Percentiles rank a stretch among this genome's conserved stretches.
Conservation (phyloP, 2,797 vertebrate genomes). For the Intellagama lesueurii region DNA sequence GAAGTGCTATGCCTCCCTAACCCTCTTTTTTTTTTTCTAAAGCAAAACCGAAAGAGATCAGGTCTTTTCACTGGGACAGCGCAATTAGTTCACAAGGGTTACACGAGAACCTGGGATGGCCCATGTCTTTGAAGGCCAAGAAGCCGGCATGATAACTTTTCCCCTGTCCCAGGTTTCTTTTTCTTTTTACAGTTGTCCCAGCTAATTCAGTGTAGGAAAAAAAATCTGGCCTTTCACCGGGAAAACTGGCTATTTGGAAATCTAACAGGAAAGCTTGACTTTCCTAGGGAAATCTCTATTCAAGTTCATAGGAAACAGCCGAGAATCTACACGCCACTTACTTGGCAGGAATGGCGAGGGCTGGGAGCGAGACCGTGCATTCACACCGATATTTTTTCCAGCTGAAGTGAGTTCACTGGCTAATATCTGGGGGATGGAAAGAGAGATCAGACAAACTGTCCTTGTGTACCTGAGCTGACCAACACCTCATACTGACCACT, state of each 20-base stretch:
- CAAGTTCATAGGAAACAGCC: conserved; percentile 68
- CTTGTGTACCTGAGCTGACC: no score
- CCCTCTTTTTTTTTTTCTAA: no score
- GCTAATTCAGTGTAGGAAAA: conserved; percentile 54
- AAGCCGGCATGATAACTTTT: conserved; percentile 20
- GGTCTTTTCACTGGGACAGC: no score
- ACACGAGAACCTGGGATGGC: no score
- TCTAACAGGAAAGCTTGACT: conserved; percentile 53
- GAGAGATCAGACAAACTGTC: no score
- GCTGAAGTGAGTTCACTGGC: no score
- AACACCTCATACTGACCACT: no score
- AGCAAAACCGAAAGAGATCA: no score
- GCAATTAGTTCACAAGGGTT: no score
- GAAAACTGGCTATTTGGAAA: conserved; percentile 69
- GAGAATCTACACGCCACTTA: conserved; percentile 26
- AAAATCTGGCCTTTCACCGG: conserved; percentile 66
- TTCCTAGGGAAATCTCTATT: conserved; percentile 58
- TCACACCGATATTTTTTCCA: no score
- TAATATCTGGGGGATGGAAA: no score
- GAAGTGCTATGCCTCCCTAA: no score
- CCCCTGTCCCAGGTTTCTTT: conserved; percentile 15
- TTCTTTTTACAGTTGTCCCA: conserved; percentile 36
- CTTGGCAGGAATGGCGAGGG: conserved; percentile 26
- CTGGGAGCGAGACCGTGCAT: not conserved
- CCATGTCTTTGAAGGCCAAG: conserved; percentile 53